These are phyloP conservation scores for Hippolais icterina DNA, from an alignment of 2,113 vertebrate genomes.

Conservation along the genomic window DNA sequence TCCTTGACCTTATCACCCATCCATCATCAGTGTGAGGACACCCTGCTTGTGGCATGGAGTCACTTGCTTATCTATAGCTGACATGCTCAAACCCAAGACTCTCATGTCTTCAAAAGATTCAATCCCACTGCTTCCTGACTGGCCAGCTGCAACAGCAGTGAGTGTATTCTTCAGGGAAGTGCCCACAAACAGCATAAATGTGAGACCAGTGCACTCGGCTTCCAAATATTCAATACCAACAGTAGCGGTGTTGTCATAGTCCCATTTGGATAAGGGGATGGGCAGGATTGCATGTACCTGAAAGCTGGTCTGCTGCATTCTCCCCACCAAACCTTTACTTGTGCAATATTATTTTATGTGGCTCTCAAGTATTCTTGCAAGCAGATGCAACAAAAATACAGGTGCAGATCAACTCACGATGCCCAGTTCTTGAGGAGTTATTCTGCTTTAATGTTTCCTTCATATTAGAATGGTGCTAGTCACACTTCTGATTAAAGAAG, in stretches of 20 bases:
- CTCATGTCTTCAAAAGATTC: fast-evolving
- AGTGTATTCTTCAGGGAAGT: neutral
- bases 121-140: neutral
- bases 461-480: neutral
- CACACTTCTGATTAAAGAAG: neutral
- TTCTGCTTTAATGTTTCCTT: neutral
- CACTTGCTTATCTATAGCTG: neutral
- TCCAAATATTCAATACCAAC: neutral
- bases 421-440: neutral
- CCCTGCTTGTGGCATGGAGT: neutral
- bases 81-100: neutral
- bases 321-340: neutral
- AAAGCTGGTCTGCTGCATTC: neutral
- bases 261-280: fast-evolving
- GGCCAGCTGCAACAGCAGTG: neutral
- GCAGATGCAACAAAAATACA: neutral
- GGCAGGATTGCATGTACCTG: neutral
- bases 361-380: neutral
- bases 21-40: neutral
- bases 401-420: neutral
- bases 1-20: neutral
- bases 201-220: neutral
- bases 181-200: neutral
- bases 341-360: neutral
- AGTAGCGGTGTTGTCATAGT: neutral